Evolutionary conservation across 2,888 invertebrate species (phyloP), one percentile per base, ranked within the genome.

Genomic region (Chalcosyrphus nemorum): DNA sequence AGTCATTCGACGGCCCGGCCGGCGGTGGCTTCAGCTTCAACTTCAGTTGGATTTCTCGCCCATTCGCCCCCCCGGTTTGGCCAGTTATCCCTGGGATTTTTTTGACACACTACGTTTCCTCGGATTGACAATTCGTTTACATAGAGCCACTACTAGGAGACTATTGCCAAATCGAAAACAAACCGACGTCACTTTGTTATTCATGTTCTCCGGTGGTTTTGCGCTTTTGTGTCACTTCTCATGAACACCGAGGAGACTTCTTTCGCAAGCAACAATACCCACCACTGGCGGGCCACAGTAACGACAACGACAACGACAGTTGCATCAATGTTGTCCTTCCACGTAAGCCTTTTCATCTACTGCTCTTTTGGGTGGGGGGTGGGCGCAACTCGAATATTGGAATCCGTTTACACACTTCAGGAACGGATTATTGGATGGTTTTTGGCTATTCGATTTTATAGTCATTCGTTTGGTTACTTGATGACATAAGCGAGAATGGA

Each of bases 171-270:
- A 74, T 63, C 50, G 50, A 32, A 84, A 70, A 63, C 74, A 80
- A 72, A 52, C 78, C 52, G 35, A 72, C 50, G 54, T 80, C 61
- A 68, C 80, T 84, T 80, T 84, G 84, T 84, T 84, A 84, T 80
- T 84, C 84, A 80, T 84, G 80, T 80, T 80, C 80, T 59, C 63
- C 54, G 75, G 80, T 84, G 84, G 84, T 70, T 84, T 84, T 84
- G 74, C 63, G 72, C 78, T 84, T 80, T 74, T 84, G 21, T 84
- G 74, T 74, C 84, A 80, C 68, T 74, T 66, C 50, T 56, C 74
- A 74, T 74, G 82, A 74, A 75, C 70, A 84, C 50, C 4, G 24
- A 24, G 9, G 32, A 32, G 56, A 56, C 54, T 78, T 76, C 72
- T 68, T 78, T 78, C 27, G 32, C 24, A 68, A 15, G 61, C 56